phyloP scores from a whole-genome alignment of 2,113 vertebrate genomes.

The Heptranchias perlo region DNA sequence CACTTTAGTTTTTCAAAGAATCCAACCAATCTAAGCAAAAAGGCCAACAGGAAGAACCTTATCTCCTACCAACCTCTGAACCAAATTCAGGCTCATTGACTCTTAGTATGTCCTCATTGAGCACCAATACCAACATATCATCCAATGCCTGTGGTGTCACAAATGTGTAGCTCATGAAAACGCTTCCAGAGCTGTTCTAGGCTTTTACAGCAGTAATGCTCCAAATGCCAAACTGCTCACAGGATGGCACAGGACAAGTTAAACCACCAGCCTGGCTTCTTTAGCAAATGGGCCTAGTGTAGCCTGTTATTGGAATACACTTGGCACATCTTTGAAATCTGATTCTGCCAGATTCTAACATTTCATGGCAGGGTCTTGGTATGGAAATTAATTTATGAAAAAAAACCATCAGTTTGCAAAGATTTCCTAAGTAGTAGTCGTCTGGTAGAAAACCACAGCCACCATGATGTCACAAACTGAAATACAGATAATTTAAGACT shows the following conservation, averaged over 20 bases:
- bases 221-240: not conserved
- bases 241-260: not conserved
- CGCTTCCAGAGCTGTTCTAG: not conserved
- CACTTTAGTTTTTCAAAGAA: not conserved
- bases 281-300: not conserved
- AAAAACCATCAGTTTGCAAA: not conserved
- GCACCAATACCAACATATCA: not conserved
- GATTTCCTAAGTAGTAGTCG: not conserved
- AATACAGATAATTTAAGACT: not conserved
- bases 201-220: not conserved
- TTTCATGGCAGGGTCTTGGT: not conserved
- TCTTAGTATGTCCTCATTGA: not conserved
- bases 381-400: not conserved
- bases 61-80: not conserved
- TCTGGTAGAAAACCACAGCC: not conserved
- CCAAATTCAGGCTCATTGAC: not conserved
- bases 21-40: not conserved
- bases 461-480: not conserved
- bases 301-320: not conserved
- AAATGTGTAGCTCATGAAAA: not conserved
- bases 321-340: not conserved
- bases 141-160: not conserved
- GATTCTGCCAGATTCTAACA: not conserved
- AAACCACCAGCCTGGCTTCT: not conserved
- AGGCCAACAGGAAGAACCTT: not conserved